Evolutionary conservation across 2,113 vertebrate species (phyloP).

Genomic region (Oreamnos americanus): DNA sequence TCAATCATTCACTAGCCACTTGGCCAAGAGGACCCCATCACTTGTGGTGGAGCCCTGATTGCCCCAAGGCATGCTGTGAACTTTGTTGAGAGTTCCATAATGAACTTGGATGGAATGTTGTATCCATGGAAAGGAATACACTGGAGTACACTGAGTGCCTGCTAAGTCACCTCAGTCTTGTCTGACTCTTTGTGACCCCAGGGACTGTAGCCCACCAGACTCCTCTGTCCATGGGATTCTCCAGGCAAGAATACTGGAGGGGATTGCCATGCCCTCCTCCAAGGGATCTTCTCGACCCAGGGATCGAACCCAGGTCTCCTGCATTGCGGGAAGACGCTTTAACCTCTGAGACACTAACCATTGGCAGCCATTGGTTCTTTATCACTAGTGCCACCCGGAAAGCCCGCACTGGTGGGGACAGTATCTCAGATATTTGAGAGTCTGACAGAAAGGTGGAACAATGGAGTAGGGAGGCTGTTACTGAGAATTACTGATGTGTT

Average conservation of each 20-base stretch:
- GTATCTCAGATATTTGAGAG: not conserved
- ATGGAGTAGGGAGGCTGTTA: not conserved
- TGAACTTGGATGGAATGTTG: not conserved
- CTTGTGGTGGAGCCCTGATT: accelerated
- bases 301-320: not conserved
- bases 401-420: not conserved
- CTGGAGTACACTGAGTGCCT: accelerated
- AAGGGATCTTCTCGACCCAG: not conserved
- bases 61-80: not conserved
- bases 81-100: not conserved
- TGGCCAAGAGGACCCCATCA: not conserved
- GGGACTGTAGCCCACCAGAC: not conserved
- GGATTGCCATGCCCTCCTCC: not conserved
- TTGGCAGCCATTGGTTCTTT: not conserved
- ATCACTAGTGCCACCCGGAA: not conserved
- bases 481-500: not conserved
- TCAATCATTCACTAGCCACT: not conserved
- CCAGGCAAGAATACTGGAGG: not conserved
- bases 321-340: too few relatives aligned
- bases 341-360: too few relatives aligned
- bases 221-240: not conserved
- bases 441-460: not conserved
- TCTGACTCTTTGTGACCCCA: not conserved
- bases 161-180: not conserved
- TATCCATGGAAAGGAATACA: not conserved